phyloP scores from a whole-genome alignment of 2,888 invertebrate species.

The Fragum sueziense region DNA sequence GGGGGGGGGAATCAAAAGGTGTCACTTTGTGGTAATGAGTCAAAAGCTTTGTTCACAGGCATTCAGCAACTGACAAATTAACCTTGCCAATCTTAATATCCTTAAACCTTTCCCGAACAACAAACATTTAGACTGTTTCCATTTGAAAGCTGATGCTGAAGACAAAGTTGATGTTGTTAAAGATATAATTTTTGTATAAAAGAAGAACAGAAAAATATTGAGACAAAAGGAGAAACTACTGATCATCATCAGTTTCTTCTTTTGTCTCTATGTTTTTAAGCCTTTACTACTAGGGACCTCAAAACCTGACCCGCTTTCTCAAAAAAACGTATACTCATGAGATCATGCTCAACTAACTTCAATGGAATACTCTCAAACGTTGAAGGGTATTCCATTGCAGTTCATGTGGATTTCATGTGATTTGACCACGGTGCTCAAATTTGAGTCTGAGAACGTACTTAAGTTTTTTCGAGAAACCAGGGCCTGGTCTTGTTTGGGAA shows the following conservation, averaged over 20 bases:
- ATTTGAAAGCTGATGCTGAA: neutral
- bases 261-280: constrained; percentile 5
- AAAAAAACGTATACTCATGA: neutral
- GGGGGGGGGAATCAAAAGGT: too few relatives aligned
- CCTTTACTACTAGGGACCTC: neutral
- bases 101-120: neutral
- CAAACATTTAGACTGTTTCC: neutral
- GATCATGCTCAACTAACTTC: neutral
- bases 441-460: neutral
- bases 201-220: neutral
- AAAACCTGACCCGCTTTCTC: neutral
- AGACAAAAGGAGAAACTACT: neutral
- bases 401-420: too few relatives aligned
- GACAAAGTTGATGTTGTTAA: neutral
- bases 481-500: too few relatives aligned
- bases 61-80: too few relatives aligned
- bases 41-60: too few relatives aligned
- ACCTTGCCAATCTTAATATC: too few relatives aligned
- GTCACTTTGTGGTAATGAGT: too few relatives aligned
- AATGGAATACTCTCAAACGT: too few relatives aligned
- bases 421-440: too few relatives aligned
- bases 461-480: too few relatives aligned
- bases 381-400: too few relatives aligned
- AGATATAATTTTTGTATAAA: neutral
- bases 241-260: neutral